Percentiles rank a stretch among this genome's conserved stretches.
Evolutionary conservation across 2,797 vertebrate genomes (phyloP).

Genomic region (Argya squamiceps): DNA sequence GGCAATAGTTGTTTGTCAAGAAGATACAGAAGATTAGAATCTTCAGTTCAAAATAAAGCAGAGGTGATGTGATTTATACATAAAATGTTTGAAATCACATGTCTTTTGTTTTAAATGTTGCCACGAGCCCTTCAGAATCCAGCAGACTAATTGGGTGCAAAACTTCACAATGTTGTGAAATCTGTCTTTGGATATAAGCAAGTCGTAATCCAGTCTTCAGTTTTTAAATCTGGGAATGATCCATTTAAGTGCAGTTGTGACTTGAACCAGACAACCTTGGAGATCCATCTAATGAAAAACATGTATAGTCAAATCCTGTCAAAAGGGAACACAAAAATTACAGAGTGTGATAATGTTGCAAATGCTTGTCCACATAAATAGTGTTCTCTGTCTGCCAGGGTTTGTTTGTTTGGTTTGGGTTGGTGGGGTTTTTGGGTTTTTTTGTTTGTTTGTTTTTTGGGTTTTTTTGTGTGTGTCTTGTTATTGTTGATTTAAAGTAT

Average conservation of each 20-base stretch:
- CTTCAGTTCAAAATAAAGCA: not conserved
- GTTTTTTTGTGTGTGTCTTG: not conserved
- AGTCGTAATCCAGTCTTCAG: not conserved
- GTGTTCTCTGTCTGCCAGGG: not conserved
- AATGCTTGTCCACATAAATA: not conserved
- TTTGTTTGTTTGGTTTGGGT: too few species aligned
- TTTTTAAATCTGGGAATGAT: not conserved
- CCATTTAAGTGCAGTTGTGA: not conserved
- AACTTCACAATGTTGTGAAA: not conserved
- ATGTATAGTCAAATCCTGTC: not conserved
- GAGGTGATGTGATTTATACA: not conserved
- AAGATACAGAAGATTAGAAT: not conserved
- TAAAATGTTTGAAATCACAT: not conserved
- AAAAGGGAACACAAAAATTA: not conserved
- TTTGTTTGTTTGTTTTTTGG: rapidly evolving
- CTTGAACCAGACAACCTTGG: not conserved
- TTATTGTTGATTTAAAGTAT: not conserved
- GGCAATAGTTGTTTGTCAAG: not conserved
- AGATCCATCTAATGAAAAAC: not conserved
- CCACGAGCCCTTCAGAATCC: not conserved
- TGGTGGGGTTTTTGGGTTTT: too few species aligned
- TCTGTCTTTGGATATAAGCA: not conserved
- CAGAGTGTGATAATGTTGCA: not conserved
- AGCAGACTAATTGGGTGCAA: not conserved
- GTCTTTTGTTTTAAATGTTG: not conserved